Evolutionary conservation across 2,888 invertebrate species (phyloP), one percentile per base, ranked within the genome.

Genomic region (Ochropleura leucogaster): DNA sequence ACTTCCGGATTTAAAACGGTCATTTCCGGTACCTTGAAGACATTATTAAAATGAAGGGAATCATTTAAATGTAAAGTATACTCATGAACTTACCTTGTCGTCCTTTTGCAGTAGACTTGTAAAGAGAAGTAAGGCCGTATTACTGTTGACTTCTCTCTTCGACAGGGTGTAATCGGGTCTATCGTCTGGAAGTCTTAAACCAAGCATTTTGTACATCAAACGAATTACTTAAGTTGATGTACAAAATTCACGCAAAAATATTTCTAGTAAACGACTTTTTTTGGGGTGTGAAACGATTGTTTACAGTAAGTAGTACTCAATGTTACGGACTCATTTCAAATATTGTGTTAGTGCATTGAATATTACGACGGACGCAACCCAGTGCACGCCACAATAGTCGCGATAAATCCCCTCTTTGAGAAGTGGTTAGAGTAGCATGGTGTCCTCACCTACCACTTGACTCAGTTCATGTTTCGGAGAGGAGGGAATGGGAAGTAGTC

Each of bases 51-150:
- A 80, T 60, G 49, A 68, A 64, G 65, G 5, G 20, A n/a, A 57
- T 46, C 10, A 79, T 79, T 72, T 64, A 64, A 66, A 72, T 71
- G 46, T 77, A 65, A 77, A 77, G 51, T 57, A 57, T 18, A 47
- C 55, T 74, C 14, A 16, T 49, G 57, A 74, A 42, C n/a, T 42
- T 57, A 14, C 40, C 30, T 30, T 55, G 20, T 18, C 40, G 8
- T 53, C 4, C 10, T 53, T 72, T 73, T 73, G 40, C 18, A 55
- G 18, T 18, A 18, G 20, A 3, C 5, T 53, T 14, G 46, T 12
- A 46, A 16, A 30, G 49, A 59, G 9, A 72, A 16, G 30, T 44
- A 59, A 49, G 10, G 7, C 3, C 1, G 14, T 47, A 47, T 47
- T 47, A 14, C 46, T 14, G 46, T 46, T 59, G 10, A 46, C 8